phyloP scores from a whole-genome alignment of 1,140 invertebrate species.

The Drosophila littoralis region DNA sequence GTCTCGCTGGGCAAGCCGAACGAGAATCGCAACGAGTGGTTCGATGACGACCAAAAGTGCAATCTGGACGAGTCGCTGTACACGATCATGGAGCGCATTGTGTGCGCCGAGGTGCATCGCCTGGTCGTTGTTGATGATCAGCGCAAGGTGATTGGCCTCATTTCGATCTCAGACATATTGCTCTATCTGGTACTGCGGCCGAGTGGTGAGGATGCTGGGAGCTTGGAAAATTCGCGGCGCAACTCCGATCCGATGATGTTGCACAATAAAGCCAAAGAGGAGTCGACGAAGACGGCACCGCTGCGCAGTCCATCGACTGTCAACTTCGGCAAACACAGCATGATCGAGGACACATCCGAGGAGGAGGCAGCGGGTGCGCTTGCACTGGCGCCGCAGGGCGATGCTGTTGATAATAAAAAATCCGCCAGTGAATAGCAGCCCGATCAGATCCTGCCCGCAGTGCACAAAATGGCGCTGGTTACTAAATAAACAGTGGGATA shows the following conservation, averaged over 20 bases:
- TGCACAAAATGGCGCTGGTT: constrained; percentile 81
- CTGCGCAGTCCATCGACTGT: constrained; percentile 70
- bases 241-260: constrained; percentile 79
- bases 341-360: constrained; percentile 83
- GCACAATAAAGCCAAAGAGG: constrained; percentile 63
- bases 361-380: constrained; percentile 57
- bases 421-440: constrained; percentile 78
- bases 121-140: constrained; percentile 96
- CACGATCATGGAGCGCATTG: constrained; percentile 97
- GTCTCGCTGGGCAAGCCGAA: constrained; percentile 97
- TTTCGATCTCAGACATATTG: constrained; percentile 98
- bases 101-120: constrained; percentile 98
- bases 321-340: constrained; percentile 78
- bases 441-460: constrained; percentile 66
- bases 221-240: constrained; percentile 75
- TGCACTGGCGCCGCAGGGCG: no score
- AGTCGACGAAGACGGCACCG: constrained; percentile 53
- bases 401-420: constrained; percentile 72
- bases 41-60: constrained; percentile 98
- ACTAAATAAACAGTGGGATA: constrained; percentile 59
- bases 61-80: constrained; percentile 95
- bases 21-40: constrained; percentile 98
- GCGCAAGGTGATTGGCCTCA: constrained; percentile 97
- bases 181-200: constrained; percentile 94
- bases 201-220: constrained; percentile 81